Conservation (phyloP, 2,113 vertebrate species). For the Hyperopisus bebe region DNA sequence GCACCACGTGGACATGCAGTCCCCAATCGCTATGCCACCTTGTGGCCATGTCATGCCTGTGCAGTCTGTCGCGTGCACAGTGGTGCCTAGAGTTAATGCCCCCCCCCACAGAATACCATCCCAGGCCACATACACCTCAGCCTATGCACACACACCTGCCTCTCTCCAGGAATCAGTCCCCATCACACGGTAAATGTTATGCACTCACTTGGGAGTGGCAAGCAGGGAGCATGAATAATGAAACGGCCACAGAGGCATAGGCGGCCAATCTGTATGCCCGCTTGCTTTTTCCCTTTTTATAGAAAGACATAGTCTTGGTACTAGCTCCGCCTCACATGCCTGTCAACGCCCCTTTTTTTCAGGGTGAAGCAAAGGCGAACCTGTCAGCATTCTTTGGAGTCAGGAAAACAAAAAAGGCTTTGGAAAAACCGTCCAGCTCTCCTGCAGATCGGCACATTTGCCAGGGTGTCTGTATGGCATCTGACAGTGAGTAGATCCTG, state of each 20-base stretch:
- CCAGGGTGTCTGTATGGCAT: background rate
- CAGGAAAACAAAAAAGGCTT: background rate
- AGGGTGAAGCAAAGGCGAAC: background rate
- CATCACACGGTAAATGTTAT: conserved; percentile 14
- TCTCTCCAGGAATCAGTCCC: background rate
- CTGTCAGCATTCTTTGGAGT: background rate
- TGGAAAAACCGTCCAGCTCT: background rate
- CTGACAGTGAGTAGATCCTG: background rate
- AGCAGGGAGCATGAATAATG: background rate
- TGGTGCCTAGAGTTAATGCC: background rate
- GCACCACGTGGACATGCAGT: background rate
- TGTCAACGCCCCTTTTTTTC: background rate
- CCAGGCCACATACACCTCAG: background rate
- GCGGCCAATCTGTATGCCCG: background rate
- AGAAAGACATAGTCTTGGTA: background rate
- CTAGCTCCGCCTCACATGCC: background rate
- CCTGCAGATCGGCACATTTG: background rate
- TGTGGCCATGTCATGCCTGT: background rate
- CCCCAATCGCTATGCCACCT: background rate
- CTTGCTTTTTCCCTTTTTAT: background rate
- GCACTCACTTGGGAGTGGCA: background rate
- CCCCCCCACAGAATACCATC: background rate
- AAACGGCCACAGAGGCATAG: background rate
- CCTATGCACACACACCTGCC: background rate
- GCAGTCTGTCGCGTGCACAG: background rate